phyloP scores from a whole-genome alignment of 2,113 vertebrate species.

The Gobio gobio region DNA sequence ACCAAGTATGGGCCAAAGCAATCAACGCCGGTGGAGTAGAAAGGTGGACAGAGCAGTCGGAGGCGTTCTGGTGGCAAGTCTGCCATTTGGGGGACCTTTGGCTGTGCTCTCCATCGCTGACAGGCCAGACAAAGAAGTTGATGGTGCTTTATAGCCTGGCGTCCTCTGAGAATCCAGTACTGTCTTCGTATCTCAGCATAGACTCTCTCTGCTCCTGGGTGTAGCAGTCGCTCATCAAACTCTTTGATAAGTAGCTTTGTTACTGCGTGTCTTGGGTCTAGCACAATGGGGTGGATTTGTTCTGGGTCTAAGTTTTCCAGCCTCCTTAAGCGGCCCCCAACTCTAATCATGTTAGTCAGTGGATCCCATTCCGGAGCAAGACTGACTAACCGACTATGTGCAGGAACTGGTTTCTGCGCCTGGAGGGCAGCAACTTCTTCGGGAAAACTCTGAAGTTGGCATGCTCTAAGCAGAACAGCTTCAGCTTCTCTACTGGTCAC shows the following conservation, averaged over 20 bases:
- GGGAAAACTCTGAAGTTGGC: neutral
- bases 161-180: neutral
- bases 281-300: neutral
- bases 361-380: neutral
- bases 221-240: neutral
- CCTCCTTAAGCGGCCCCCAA: neutral
- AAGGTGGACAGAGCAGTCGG: neutral
- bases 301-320: neutral
- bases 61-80: neutral
- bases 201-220: neutral
- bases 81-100: conserved; percentile 14
- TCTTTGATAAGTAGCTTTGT: neutral
- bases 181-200: neutral
- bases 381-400: neutral
- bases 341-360: neutral
- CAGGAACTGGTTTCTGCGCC: neutral
- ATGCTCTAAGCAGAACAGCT: neutral
- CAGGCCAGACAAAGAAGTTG: neutral
- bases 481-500: neutral
- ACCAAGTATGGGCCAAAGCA: neutral
- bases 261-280: neutral
- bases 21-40: neutral
- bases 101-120: neutral
- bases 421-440: neutral
- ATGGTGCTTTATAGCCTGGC: neutral